Percentiles rank a stretch among this genome's conserved stretches.
Evolutionary conservation across 2,113 vertebrate species (phyloP).

Genomic region (Oreocharis arfaki): DNA sequence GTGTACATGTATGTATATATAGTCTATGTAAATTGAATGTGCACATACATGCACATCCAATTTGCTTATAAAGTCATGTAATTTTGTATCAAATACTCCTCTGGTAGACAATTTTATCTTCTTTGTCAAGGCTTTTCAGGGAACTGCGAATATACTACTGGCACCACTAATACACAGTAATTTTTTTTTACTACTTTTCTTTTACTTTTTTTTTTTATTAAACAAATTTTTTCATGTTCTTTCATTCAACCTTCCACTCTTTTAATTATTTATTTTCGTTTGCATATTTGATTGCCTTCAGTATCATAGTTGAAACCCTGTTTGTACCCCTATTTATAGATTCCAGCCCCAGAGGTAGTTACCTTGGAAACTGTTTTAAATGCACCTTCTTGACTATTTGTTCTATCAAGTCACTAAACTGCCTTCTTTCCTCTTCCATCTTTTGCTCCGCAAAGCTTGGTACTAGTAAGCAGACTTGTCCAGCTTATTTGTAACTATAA

Average conservation of each 20-base stretch:
- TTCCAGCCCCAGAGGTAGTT: constrained; percentile 40
- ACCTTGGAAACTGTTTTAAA: constrained; percentile 66
- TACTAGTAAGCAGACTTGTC: not conserved
- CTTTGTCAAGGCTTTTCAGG: not conserved
- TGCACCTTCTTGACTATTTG: constrained; percentile 35
- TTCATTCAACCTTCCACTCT: not conserved
- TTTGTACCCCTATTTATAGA: constrained; percentile 32
- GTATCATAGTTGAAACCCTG: not conserved
- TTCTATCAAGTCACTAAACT: constrained; percentile 22
- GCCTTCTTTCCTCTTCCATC: not conserved
- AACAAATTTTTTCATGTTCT: not conserved
- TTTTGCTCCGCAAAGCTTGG: not conserved
- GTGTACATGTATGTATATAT: not conserved
- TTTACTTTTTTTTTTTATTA: not conserved
- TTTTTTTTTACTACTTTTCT: not conserved
- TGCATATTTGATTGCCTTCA: not conserved
- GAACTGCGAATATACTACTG: not conserved
- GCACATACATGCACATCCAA: not conserved
- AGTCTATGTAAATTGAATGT: not conserved
- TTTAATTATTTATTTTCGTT: constrained; percentile 5
- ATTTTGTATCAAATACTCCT: not conserved
- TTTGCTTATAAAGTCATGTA: not conserved
- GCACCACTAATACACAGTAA: not conserved
- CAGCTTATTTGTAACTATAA: not conserved
- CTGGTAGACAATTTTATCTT: not conserved